Evolutionary conservation across 2,797 vertebrate genomes (phyloP).

Genomic region (Gallirallus australis): DNA sequence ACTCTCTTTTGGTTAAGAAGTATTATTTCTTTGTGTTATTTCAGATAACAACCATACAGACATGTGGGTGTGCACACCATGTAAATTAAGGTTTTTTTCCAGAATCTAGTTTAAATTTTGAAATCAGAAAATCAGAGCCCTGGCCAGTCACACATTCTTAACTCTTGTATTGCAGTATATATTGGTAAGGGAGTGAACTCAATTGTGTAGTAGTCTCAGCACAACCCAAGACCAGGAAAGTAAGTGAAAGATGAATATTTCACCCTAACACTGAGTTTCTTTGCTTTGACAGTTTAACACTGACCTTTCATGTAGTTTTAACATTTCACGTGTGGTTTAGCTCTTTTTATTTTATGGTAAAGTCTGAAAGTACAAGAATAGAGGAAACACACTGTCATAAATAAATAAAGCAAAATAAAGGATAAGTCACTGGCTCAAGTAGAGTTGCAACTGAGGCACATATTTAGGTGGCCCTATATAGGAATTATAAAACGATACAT

Average conservation of each 20-base stretch:
- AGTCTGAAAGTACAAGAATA: neutral
- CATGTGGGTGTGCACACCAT: neutral
- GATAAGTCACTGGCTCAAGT: neutral
- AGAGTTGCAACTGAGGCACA: neutral
- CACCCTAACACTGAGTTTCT: neutral
- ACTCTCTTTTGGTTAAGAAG: neutral
- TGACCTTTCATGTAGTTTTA: neutral
- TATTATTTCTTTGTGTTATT: neutral
- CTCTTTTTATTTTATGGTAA: neutral
- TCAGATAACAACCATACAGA: neutral
- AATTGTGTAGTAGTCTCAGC: neutral
- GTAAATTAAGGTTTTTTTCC: neutral
- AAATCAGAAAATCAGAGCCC: neutral
- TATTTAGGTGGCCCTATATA: neutral
- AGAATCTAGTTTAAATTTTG: constrained; percentile 10
- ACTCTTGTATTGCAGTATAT: neutral
- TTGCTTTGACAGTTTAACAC: neutral
- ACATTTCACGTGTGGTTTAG: neutral
- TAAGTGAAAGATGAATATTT: constrained; percentile 5
- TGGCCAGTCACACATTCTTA: neutral
- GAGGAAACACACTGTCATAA: neutral
- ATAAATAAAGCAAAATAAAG: constrained; percentile 19
- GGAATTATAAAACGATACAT: neutral
- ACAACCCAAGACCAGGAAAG: neutral
- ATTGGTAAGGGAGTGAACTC: neutral